Base-by-base conservation (phyloP, 2,797 vertebrate species). In the Clarias fuscus region DNA sequence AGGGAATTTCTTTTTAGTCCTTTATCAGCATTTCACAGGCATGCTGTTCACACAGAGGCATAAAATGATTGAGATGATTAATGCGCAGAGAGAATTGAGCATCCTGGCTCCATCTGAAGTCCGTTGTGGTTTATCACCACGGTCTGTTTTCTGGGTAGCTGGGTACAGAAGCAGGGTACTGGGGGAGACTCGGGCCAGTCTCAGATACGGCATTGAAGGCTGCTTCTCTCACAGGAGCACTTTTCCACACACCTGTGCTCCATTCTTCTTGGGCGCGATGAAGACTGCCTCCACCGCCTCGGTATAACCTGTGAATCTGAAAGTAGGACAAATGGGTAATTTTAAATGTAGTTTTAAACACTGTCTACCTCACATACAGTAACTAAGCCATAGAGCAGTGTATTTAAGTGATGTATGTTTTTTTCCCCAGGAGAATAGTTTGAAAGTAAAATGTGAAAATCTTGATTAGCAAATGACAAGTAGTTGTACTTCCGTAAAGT, bases 261-360 rank as follows among this genome's bases (percentile, higher is more conserved):
- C 98, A 99, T 92, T 99, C 98, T 0, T 97, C 96, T 92, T 98
- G 96, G 11, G 98, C 98, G 48, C 96, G 97, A 91, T 95, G 91
- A 83, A 99, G 91, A 89, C 97, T 99, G n/a, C 98, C 98, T 0
- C 97, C 97, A 0, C 91, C 94, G 0, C 97, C 96, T 1, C 97
- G 96, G 92, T 99, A 99, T 90, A 98, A 89, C 87, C 95, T 95
- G 91, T 99, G 98, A 40, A 99, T 97, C 98, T 99, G 67, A 30
- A 87, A 70, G 7, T 14, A 18, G 58, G 27, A n/a, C 2, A 5
- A 62, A 67, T 24, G 10, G 15, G 37, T 24, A 30, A 64, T 17
- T 40, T 77, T 62, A 24, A n/a, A 43, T 10, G 22, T 37, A 11
- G 43, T 64, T 64, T 24, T 43, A n/a, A 33, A 80, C 33, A 62